Base-by-base conservation (phyloP, 2,113 vertebrate species). In the Alosa alosa region DNA sequence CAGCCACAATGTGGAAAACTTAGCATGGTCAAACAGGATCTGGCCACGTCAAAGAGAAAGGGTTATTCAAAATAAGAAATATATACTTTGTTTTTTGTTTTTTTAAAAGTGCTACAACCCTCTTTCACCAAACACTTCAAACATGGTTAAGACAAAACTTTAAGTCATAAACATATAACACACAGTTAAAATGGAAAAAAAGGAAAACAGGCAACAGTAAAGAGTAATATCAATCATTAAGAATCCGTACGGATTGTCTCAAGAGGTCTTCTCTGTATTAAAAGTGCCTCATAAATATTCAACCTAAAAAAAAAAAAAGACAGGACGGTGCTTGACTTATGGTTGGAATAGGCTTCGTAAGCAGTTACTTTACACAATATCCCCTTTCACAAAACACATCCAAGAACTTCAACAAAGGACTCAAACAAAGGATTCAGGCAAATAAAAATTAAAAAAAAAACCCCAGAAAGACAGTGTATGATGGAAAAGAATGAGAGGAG, bases 231-330 rank as follows among this genome's bases (percentile, higher is more conserved):
- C 89, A 82, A 92, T 90, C 89, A 91, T 91, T 90, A 91, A 88
- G 81, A 88, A 89, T 88, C 90, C 90, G 86, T 92, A 91, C 88
- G 89, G 95, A 95, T 96, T 94, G 94, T 96, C 94, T 89, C 87
- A 72, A 86, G 39, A 75, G 45, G 78, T 85, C 84, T 85, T 90
- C 86, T 88, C 85, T 86, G 81, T 87, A 89, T 85, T 81, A 92
- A 82, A 92, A 90, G 90, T 90, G 86, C 92, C 85, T 78, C 41
- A 3, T 89, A 88, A 90, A 89, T 89, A 86, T 91, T 86, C 87
- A 92, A 87, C 81, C 39, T 72, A 84, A 39, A 84, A n/a, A n/a
- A n/a, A n/a, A n/a, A n/a, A n/a, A 31, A 39, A 31, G 78, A 92
- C 46, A 91, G 84, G 87, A 89, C 92, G 89, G 84, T 91, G 91